A percentile compares a stretch with the other conserved stretches of the same genome.
phyloP scores from a whole-genome alignment of 2,797 vertebrate genomes.

The Amniataba percoides region DNA sequence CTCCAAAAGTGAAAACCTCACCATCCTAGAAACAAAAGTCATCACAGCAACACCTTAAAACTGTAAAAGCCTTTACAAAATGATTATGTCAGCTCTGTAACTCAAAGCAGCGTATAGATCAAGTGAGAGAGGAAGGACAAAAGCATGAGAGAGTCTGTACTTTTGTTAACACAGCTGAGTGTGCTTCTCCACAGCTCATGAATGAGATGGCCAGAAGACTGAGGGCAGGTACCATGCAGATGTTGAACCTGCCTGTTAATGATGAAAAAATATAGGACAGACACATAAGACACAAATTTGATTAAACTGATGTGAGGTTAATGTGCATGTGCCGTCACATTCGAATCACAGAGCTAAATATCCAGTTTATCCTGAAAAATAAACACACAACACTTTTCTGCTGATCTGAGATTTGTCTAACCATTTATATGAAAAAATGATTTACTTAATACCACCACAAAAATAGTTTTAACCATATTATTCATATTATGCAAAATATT shows the following conservation, averaged over 20 bases:
- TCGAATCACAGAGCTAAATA: not conserved
- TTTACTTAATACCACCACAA: not conserved
- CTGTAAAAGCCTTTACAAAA: not conserved
- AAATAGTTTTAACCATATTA: not conserved
- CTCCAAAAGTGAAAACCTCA: constrained; percentile 91
- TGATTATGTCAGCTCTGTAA: not conserved
- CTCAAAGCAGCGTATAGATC: not conserved
- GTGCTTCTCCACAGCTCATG: constrained; percentile 86
- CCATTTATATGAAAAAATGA: not conserved
- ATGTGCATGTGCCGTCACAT: not conserved
- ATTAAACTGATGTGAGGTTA: not conserved
- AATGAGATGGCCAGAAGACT: constrained; percentile 73
- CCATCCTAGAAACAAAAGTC: constrained; percentile 81
- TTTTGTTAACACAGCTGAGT: constrained; percentile 85
- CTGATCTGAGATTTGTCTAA: not conserved
- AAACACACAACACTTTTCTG: not conserved
- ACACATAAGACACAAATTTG: not conserved
- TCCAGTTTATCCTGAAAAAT: not conserved
- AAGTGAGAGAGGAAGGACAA: not conserved
- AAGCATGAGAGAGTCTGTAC: constrained; percentile 54
- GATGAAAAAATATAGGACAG: not conserved
- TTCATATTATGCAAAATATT: no score
- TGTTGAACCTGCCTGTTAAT: constrained; percentile 81
- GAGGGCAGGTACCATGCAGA: constrained; percentile 81
- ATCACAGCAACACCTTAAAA: not conserved